These are phyloP conservation scores for Apodemus agrarius DNA, from an alignment of 2,797 vertebrate genomes.

Conservation along the genomic window DNA sequence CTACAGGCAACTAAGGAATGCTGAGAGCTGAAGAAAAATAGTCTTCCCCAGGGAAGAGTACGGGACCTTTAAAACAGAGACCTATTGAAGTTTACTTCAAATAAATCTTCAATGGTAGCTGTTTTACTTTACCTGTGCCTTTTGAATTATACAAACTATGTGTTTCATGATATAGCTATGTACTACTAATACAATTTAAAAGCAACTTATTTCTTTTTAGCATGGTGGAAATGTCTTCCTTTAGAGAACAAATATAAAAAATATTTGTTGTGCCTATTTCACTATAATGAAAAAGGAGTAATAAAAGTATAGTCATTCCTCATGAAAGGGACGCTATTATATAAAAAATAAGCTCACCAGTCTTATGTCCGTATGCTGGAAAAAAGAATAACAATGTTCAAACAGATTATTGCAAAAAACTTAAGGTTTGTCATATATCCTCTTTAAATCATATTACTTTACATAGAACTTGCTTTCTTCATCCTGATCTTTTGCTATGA, in stretches of 20 bases:
- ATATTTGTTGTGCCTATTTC: slow-evolving; percentile 32
- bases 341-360: background rate
- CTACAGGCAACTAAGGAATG: accelerated
- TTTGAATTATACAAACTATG: slow-evolving; percentile 70
- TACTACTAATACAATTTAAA: slow-evolving; percentile 22
- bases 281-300: background rate
- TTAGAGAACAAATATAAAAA: slow-evolving; percentile 71
- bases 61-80: slow-evolving; percentile 71
- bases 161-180: slow-evolving; percentile 60
- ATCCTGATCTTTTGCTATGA: background rate
- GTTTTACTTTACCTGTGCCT: slow-evolving; percentile 73
- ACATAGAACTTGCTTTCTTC: background rate
- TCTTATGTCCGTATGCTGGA: accelerated
- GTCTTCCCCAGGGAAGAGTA: slow-evolving; percentile 8
- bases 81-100: slow-evolving; percentile 75
- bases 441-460: background rate
- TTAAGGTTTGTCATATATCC: background rate
- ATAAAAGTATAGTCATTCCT: slow-evolving; percentile 37
- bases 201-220: slow-evolving; percentile 77
- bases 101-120: slow-evolving; percentile 80
- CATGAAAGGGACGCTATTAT: background rate
- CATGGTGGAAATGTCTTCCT: slow-evolving; percentile 69
- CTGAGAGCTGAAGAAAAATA: background rate
- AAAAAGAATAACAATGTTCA: background rate
- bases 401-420: background rate